A percentile compares a stretch with the other conserved stretches of the same genome.
Conservation (phyloP, 1,140 invertebrate species). For the Diorhabda sublineata region DNA sequence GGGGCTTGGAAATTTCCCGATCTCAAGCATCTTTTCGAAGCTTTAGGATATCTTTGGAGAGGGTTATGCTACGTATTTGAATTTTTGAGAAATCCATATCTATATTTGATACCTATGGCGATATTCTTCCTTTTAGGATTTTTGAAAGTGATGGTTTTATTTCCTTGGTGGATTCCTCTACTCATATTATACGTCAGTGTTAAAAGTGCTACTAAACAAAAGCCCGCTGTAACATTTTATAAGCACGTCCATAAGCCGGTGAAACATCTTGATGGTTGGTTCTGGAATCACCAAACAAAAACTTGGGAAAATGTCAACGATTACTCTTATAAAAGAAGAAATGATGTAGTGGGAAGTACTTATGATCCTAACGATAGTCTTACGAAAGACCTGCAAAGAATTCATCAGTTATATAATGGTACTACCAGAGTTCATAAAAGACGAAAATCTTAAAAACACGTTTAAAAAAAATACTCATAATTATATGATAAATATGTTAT, state of each 20-base stretch:
- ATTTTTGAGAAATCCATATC: constrained; percentile 37
- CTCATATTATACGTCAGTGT: constrained; percentile 34
- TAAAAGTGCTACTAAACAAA: constrained; percentile 30
- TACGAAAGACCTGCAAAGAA: background rate
- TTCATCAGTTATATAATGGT: constrained; percentile 6
- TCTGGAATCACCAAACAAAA: constrained; percentile 43
- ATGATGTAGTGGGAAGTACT: constrained; percentile 4
- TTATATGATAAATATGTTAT: too few species aligned
- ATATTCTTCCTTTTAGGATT: constrained; percentile 39
- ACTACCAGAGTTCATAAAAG: background rate
- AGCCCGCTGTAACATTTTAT: constrained; percentile 34
- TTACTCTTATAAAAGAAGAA: constrained; percentile 19
- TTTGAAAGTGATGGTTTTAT: constrained; percentile 35
- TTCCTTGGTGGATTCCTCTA: constrained; percentile 45
- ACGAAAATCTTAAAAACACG: too few species aligned
- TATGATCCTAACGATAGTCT: constrained; percentile 11
- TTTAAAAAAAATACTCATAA: too few species aligned
- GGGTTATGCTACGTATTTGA: constrained; percentile 28
- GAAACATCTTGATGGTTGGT: constrained; percentile 44
- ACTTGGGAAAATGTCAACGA: constrained; percentile 41
- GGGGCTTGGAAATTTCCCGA: constrained; percentile 35
- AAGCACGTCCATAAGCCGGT: constrained; percentile 43
- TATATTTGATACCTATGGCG: constrained; percentile 37
- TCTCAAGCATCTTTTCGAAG: constrained; percentile 38
- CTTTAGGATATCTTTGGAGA: constrained; percentile 33